A percentile compares a stretch with the other conserved stretches of the same genome.
Conservation (phyloP, 2,113 vertebrate species). For the Paramormyrops kingsleyae region DNA sequence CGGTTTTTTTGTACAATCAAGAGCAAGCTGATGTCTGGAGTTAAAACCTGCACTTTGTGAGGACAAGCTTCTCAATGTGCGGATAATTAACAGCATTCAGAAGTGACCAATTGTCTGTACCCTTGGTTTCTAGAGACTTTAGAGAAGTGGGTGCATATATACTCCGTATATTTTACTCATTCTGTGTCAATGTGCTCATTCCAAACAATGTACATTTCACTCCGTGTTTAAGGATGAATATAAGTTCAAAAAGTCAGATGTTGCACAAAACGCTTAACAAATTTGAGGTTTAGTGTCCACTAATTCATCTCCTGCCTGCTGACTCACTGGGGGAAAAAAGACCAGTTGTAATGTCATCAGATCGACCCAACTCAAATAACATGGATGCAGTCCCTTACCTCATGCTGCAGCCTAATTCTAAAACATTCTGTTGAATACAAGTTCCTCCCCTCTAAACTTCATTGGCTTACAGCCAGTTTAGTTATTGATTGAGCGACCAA, state of each 20-base stretch:
- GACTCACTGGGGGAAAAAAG: neutral
- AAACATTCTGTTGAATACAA: neutral
- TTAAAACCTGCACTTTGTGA: neutral
- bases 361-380: neutral
- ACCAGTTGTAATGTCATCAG: neutral
- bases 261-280: neutral
- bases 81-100: neutral
- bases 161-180: neutral
- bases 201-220: neutral
- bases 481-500: neutral
- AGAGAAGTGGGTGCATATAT: neutral
- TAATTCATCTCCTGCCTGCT: neutral
- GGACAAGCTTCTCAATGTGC: neutral
- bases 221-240: neutral
- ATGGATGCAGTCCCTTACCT: neutral
- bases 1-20: constrained; percentile 14
- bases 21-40: neutral
- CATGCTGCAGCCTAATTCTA: neutral
- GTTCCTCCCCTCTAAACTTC: neutral
- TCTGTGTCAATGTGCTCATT: neutral
- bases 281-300: neutral
- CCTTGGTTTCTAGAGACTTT: neutral
- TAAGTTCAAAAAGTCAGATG: neutral
- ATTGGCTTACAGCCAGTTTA: neutral
- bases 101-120: neutral